These are phyloP conservation scores for Lymantria dispar DNA, from an alignment of 2,888 invertebrate genomes.

Conservation along the genomic window DNA sequence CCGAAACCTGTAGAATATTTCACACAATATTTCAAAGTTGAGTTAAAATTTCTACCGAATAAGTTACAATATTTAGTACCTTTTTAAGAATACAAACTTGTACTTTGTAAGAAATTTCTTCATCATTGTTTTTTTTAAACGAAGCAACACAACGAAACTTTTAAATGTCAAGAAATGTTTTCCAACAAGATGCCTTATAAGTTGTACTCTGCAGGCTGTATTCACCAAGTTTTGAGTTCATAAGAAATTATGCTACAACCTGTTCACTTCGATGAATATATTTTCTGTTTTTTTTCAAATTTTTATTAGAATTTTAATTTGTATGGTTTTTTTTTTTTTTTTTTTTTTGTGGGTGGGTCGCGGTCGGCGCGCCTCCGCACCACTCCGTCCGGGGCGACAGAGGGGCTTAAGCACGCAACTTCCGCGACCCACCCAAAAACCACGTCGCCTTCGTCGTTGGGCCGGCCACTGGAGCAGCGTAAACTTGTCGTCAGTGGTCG, in stretches of 20 bases:
- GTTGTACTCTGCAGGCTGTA: slow-evolving; percentile 2
- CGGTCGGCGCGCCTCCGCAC: too few species aligned
- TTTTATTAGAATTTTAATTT: too few species aligned
- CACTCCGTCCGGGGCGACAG: too few species aligned
- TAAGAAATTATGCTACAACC: background rate
- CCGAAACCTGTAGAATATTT: background rate
- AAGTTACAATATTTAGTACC: background rate
- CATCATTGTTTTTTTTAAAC: background rate
- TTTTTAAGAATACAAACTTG: background rate
- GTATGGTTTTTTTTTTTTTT: too few species aligned
- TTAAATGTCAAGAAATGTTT: slow-evolving; percentile 16
- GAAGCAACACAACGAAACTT: background rate
- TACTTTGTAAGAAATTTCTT: background rate
- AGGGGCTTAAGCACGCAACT: too few species aligned
- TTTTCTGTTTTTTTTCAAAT: too few species aligned
- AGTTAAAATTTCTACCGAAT: background rate
- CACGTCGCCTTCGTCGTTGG: too few species aligned
- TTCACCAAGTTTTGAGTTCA: background rate
- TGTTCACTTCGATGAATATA: too few species aligned
- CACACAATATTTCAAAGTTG: background rate
- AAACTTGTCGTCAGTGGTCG: too few species aligned
- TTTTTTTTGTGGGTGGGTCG: too few species aligned
- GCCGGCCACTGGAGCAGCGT: too few species aligned
- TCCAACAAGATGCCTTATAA: slow-evolving; percentile 10
- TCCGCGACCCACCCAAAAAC: too few species aligned